Percentiles rank a stretch among this genome's conserved stretches.
Evolutionary conservation across 2,888 invertebrate genomes (phyloP).

Genomic region (Metellina segmentata): DNA sequence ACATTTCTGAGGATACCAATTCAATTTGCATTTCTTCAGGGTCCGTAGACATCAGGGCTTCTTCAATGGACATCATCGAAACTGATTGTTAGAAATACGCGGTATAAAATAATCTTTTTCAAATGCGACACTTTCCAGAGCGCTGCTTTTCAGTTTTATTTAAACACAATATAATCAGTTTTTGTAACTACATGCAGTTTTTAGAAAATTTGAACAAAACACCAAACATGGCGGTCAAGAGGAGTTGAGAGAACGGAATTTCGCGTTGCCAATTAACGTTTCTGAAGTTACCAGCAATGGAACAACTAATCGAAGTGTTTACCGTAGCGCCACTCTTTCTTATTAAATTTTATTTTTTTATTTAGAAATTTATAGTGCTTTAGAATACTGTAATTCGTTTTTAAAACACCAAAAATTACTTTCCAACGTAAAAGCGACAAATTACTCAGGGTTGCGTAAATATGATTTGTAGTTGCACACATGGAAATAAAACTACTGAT

Average conservation of each 20-base stretch:
- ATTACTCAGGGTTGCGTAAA: too few species aligned
- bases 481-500: too few species aligned
- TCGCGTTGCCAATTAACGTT: conserved; percentile 65
- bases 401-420: too few species aligned
- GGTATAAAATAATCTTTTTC: neutral
- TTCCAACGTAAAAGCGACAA: too few species aligned
- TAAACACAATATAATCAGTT: neutral
- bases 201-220: conserved; percentile 55
- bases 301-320: conserved; percentile 55
- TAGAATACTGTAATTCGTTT: neutral
- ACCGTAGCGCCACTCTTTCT: neutral
- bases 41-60: conserved; percentile 58
- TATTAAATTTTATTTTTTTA: neutral
- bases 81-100: neutral
- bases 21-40: conserved; percentile 63
- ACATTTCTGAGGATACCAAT: conserved; percentile 36
- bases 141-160: neutral
- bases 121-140: neutral
- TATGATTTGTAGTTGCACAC: too few species aligned
- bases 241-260: conserved; percentile 73
- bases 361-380: neutral
- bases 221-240: conserved; percentile 74
- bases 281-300: conserved; percentile 50
- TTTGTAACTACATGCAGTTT: neutral
- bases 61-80: conserved; percentile 59